Base-by-base conservation (phyloP, 2,113 vertebrate genomes). In the Calyptomena viridis region DNA sequence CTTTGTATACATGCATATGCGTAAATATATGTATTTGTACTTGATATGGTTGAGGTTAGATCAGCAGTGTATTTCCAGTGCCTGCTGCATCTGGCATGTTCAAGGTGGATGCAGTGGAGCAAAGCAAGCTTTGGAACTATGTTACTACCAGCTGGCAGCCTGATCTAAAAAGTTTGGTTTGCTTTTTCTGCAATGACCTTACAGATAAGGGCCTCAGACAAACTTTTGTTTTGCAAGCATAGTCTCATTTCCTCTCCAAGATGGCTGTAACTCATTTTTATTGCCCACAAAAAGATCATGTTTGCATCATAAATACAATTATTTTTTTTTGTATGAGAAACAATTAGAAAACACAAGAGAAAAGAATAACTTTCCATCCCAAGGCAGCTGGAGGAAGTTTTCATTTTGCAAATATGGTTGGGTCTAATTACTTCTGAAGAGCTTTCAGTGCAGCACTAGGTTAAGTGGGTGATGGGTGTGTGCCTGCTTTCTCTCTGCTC, bases 1-100 rank as follows among this genome's bases (percentile, higher is more conserved):
- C 42, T 62, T 30, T 67, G 9, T 56, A 17, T 58, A 8, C 2
- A 3, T 17, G 5, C 19, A 11, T 3, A 0, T 56, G 3, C 30
- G 12, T 50, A n/a, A n/a, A n/a, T 71, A 6, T 12, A 12, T 53
- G 4, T 55, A 24, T 24, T 33, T 69, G 47, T 50, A 39, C 68
- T 52, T 30, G 68, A 30, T 30, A 19, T 46, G 7, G 33, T 13
- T 50, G 6, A 5, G 8, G 20, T 47, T 35, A 39, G 37, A 42
- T 21, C 72, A 74, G 63, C 55, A 22, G 14, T 22, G 20, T 14
- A 8, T 66, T 94, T 73, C 49, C 28, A 39, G 14, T 28, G 25
- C 33, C 11, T 40, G 15, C 55, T 94, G 49, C 47, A 60, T 62
- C 23, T 39, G 10, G 24, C 11, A 0, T 12, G 37, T 44, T 88